A percentile compares a stretch with the other conserved stretches of the same genome.
Evolutionary conservation across 1,140 invertebrate genomes (phyloP).

Genomic region (Tetramorium alpestre): DNA sequence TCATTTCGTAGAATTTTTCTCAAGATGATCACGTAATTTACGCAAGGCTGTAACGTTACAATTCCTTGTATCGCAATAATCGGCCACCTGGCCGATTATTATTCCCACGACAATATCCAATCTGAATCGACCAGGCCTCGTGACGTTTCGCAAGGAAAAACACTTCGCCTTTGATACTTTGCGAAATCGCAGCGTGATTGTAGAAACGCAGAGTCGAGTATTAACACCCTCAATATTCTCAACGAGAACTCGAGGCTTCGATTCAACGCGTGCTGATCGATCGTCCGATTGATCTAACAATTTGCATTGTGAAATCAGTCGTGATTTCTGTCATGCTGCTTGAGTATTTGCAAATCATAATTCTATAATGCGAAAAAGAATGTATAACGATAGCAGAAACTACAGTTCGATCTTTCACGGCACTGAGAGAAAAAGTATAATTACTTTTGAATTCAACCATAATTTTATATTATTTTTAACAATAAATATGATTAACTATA

Average conservation of each 20-base stretch:
- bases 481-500: too few relatives aligned
- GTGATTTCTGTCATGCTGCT: neutral
- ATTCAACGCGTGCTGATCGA: constrained; percentile 6
- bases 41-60: neutral
- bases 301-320: constrained; percentile 1
- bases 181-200: constrained; percentile 42
- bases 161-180: constrained; percentile 40
- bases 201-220: neutral
- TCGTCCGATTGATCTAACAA: constrained; percentile 6
- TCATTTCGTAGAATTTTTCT: neutral
- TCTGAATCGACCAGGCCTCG: neutral
- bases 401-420: neutral
- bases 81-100: constrained; percentile 15
- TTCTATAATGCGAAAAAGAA: neutral
- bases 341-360: neutral
- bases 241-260: neutral
- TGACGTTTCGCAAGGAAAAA: constrained; percentile 2
- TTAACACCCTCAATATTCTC: constrained; percentile 17
- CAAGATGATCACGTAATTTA: constrained; percentile 3
- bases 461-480: too few relatives aligned
- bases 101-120: constrained; percentile 19
- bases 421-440: too few relatives aligned
- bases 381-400: neutral
- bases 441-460: too few relatives aligned
- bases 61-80: neutral